phyloP scores from a whole-genome alignment of 2,888 invertebrate genomes.

The Eristalinus sepulchralis region DNA sequence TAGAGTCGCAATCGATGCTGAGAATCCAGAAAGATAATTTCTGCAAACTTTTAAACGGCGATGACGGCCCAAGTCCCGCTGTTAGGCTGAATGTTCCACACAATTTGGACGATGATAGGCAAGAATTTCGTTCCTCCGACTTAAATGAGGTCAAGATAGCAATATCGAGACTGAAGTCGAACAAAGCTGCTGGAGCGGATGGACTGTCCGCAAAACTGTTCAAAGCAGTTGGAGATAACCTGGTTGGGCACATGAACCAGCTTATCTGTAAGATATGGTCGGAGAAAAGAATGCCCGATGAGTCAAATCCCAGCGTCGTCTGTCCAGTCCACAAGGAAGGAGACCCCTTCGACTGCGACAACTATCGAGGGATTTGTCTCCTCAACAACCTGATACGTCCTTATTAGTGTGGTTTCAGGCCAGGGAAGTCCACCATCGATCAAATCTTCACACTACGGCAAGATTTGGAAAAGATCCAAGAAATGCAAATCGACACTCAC shows the following conservation, averaged over 20 bases:
- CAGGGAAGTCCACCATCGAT: no score
- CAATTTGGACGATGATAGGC: not conserved
- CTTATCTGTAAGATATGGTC: not conserved
- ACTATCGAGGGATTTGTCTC: not conserved
- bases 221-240: not conserved
- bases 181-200: not conserved
- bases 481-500: no score
- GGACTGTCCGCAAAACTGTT: not conserved
- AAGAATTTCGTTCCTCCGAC: not conserved
- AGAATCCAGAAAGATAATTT: not conserved
- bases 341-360: not conserved
- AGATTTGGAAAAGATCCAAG: no score
- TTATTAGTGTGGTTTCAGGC: no score
- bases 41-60: not conserved
- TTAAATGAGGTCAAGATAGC: not conserved
- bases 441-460: no score
- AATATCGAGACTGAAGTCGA: not conserved
- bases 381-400: no score
- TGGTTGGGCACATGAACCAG: not conserved
- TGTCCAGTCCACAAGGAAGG: no score
- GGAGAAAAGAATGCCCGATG: not conserved
- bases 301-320: not conserved
- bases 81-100: not conserved
- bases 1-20: no score
- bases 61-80: not conserved